These are phyloP conservation scores for Apus apus DNA, from an alignment of 2,113 vertebrate genomes.

Conservation along the genomic window DNA sequence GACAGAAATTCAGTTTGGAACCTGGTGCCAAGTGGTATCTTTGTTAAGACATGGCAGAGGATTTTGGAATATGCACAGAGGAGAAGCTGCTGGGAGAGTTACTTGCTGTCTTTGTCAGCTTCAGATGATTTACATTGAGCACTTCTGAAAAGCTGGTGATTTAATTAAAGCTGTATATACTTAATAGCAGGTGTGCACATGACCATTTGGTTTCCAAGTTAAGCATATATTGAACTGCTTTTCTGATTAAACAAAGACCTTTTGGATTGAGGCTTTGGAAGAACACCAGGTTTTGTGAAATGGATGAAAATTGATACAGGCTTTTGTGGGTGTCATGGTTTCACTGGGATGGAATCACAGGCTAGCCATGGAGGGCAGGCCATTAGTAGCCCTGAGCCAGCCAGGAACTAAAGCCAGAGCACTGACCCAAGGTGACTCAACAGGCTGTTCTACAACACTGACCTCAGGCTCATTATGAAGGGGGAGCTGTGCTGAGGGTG, in stretches of 20 bases:
- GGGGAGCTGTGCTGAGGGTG: no score
- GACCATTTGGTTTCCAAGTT: not conserved
- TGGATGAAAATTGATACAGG: not conserved
- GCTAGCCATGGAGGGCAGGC: no score
- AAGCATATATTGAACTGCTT: not conserved
- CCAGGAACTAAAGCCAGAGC: no score
- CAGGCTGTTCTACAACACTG: no score
- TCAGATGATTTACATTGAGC: not conserved
- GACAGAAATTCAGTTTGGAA: not conserved
- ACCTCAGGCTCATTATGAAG: no score
- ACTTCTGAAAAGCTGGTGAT: not conserved
- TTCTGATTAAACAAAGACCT: not conserved
- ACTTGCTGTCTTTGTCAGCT: not conserved
- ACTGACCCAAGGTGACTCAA: no score
- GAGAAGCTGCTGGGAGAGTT: not conserved
- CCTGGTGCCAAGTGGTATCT: not conserved
- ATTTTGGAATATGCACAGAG: not conserved
- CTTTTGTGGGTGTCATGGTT: not conserved
- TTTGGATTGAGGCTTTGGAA: not conserved
- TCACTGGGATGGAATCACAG: no score
- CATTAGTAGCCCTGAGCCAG: no score
- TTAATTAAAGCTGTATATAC: not conserved
- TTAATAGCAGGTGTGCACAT: not conserved
- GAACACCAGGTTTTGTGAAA: not conserved
- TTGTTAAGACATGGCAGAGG: not conserved